Evolutionary conservation across 2,113 vertebrate species (phyloP).

Genomic region (Lucifuga dentata): DNA sequence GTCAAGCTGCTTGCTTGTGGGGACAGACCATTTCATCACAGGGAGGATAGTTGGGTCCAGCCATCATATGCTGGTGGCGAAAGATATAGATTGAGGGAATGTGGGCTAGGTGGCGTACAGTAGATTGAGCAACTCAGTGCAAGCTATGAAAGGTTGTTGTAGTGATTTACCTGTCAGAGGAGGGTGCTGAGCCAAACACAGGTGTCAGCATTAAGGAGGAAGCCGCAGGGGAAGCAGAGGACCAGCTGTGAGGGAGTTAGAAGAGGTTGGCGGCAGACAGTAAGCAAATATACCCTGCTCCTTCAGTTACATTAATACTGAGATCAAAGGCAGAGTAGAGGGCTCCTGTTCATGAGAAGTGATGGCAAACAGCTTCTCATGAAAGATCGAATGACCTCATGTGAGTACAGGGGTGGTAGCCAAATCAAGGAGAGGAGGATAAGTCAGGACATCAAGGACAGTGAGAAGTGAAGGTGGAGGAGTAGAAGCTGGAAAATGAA

Average conservation of each 20-base stretch:
- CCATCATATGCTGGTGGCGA: conserved; percentile 57
- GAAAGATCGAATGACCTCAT: conserved; percentile 64
- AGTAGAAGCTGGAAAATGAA: conserved; percentile 22
- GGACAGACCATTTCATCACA: conserved; percentile 58
- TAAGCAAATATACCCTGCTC: conserved; percentile 20
- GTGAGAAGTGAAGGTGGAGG: conserved; percentile 9
- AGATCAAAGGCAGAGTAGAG: conserved; percentile 51
- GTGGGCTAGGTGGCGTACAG: conserved; percentile 31
- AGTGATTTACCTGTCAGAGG: conserved; percentile 51
- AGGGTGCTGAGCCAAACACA: conserved; percentile 12
- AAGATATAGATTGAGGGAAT: conserved; percentile 51
- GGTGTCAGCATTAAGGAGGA: conserved; percentile 57
- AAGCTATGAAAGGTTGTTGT: conserved; percentile 33
- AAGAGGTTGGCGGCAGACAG: conserved; percentile 29
- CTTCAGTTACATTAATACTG: conserved; percentile 44
- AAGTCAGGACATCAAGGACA: conserved; percentile 47
- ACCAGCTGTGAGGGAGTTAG: conserved; percentile 51
- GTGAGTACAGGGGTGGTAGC: conserved; percentile 24
- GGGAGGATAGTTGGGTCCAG: conserved; percentile 25
- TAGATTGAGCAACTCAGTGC: conserved; percentile 29
- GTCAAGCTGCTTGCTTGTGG: conserved; percentile 37
- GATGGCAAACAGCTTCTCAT: conserved; percentile 55
- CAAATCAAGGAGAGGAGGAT: conserved; percentile 51
- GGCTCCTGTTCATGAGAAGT: conserved; percentile 29
- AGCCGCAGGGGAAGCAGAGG: conserved; percentile 23